Evolutionary conservation across 2,113 vertebrate genomes (phyloP).

Genomic region (Chaetodon auriga): DNA sequence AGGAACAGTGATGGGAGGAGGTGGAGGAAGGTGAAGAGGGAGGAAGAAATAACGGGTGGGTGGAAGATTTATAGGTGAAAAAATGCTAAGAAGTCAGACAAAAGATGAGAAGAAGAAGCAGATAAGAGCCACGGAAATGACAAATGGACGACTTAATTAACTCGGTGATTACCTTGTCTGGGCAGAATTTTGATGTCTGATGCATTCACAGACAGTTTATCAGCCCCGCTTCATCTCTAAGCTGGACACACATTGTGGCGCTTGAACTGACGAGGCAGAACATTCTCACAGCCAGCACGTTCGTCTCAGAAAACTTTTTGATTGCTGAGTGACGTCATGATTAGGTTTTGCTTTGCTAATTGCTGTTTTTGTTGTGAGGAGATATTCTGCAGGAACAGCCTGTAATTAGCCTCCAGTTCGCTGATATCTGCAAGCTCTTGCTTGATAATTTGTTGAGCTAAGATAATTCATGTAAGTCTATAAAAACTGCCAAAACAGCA

Average conservation of each 20-base stretch:
- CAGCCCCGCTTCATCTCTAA: constrained; percentile 24
- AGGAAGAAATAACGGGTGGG: constrained; percentile 68
- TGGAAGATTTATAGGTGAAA: constrained; percentile 61
- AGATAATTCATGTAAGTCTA: constrained; percentile 29
- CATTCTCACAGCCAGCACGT: not conserved
- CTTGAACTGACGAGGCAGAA: not conserved
- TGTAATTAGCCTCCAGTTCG: constrained; percentile 44
- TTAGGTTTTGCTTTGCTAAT: constrained; percentile 44
- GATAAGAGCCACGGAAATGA: constrained; percentile 52
- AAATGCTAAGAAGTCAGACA: constrained; percentile 46
- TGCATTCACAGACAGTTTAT: constrained; percentile 40
- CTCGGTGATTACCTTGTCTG: constrained; percentile 32
- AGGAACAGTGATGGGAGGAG: constrained; percentile 51
- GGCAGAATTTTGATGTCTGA: constrained; percentile 23
- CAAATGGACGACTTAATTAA: constrained; percentile 59
- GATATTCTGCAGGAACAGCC: constrained; percentile 32
- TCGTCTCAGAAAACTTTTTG: constrained; percentile 14
- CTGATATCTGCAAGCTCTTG: constrained; percentile 17
- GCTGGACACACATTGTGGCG: constrained; percentile 27
- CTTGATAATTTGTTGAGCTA: constrained; percentile 26
- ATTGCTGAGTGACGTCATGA: not conserved
- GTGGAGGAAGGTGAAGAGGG: constrained; percentile 62
- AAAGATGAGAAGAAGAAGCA: constrained; percentile 39
- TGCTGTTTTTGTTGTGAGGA: constrained; percentile 44
- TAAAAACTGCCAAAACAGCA: constrained; percentile 23